Evolutionary conservation across 2,797 vertebrate genomes (phyloP).

Genomic region (Chanos chanos): DNA sequence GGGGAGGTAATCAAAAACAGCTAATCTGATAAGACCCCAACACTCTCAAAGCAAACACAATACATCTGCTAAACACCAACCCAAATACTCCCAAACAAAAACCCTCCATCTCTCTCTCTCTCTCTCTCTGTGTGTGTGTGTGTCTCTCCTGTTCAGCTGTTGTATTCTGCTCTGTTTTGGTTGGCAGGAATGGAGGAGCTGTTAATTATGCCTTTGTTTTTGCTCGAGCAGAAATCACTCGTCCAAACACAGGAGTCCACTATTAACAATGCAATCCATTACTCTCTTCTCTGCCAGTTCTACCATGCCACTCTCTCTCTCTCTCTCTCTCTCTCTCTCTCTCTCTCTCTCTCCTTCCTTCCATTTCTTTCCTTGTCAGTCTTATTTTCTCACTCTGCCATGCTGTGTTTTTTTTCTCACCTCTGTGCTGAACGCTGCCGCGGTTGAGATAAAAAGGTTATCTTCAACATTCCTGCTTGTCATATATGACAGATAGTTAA

Average conservation of each 20-base stretch:
- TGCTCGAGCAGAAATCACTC: slow-evolving; percentile 68
- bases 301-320: slow-evolving; percentile 56
- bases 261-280: slow-evolving; percentile 56
- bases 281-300: slow-evolving; percentile 59
- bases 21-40: no score
- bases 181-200: slow-evolving; percentile 59
- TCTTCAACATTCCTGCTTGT: slow-evolving; percentile 48
- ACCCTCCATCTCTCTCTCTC: no score
- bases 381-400: slow-evolving; percentile 9
- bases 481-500: slow-evolving; percentile 52
- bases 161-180: slow-evolving; percentile 53
- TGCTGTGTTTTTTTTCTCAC: slow-evolving; percentile 32
- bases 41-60: no score
- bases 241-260: slow-evolving; percentile 65
- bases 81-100: no score
- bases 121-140: slow-evolving; percentile 24
- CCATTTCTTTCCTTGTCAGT: not conserved
- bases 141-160: slow-evolving; percentile 54
- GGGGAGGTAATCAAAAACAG: no score
- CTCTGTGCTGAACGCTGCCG: slow-evolving; percentile 38
- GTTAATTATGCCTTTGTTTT: slow-evolving; percentile 70
- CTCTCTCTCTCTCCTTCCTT: not conserved
- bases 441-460: slow-evolving; percentile 48
- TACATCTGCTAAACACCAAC: no score
- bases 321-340: slow-evolving; percentile 18